Conservation (phyloP, 2,888 invertebrate genomes). For the Xiphydria camelus region DNA sequence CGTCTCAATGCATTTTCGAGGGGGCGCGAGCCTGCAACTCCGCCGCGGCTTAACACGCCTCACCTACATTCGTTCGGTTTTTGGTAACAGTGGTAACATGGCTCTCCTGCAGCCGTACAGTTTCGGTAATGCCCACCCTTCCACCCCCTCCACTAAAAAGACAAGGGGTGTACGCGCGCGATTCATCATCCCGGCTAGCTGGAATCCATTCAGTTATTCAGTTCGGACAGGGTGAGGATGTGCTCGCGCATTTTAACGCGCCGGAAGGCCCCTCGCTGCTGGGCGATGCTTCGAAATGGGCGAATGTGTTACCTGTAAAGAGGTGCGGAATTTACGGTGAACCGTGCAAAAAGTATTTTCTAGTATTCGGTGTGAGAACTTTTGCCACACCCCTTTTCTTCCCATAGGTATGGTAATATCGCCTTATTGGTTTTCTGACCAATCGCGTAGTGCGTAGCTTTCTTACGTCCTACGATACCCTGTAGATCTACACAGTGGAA, state of each 20-base stretch:
- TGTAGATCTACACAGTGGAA: too few relatives aligned
- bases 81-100: constrained; percentile 6
- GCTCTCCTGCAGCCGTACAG: constrained; percentile 12
- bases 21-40: constrained; percentile 47
- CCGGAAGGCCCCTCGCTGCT: constrained; percentile 11
- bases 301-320: too few relatives aligned
- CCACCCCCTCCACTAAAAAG: constrained; percentile 21
- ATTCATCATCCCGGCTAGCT: constrained; percentile 35
- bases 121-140: constrained; percentile 9
- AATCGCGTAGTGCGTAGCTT: too few relatives aligned
- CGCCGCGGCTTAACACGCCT: constrained; percentile 43
- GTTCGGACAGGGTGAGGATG: constrained; percentile 27
- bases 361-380: too few relatives aligned
- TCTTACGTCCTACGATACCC: too few relatives aligned
- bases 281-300: too few relatives aligned
- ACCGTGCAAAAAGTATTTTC: too few relatives aligned
- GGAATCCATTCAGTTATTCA: constrained; percentile 32
- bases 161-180: constrained; percentile 27
- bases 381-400: too few relatives aligned
- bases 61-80: constrained; percentile 32
- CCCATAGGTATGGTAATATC: too few relatives aligned
- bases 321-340: too few relatives aligned
- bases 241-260: constrained; percentile 38
- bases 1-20: constrained; percentile 43
- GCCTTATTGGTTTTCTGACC: too few relatives aligned